Evolutionary conservation across 2,113 vertebrate genomes (phyloP).

Genomic region (Macrotus californicus): DNA sequence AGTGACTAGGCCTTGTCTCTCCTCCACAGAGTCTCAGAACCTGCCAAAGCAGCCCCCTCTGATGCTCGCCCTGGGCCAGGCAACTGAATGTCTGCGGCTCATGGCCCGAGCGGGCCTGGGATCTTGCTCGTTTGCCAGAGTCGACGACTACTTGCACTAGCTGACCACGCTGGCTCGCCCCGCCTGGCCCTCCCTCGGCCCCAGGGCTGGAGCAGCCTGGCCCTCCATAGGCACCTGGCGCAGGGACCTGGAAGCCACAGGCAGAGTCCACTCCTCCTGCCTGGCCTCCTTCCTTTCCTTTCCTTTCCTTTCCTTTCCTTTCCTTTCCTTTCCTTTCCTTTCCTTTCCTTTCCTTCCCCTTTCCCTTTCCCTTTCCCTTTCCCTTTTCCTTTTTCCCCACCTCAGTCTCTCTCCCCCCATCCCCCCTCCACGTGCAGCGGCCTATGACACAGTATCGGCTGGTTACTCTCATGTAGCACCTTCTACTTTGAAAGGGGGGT

Average conservation of each 20-base stretch:
- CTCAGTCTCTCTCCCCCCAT: slow-evolving; percentile 3
- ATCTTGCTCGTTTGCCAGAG: slow-evolving; percentile 98
- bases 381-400: not conserved
- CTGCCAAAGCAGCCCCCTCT: slow-evolving; percentile 98
- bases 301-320: not conserved
- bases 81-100: slow-evolving; percentile 96
- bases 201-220: slow-evolving; percentile 54
- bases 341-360: not conserved
- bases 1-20: slow-evolving; percentile 50
- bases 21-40: slow-evolving; percentile 93
- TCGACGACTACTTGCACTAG: slow-evolving; percentile 99
- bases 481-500: slow-evolving; percentile 66
- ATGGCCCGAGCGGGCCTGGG: slow-evolving; percentile 96
- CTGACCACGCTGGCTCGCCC: slow-evolving; percentile 74
- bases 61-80: slow-evolving; percentile 97
- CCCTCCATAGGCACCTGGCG: slow-evolving; percentile 53
- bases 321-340: not conserved
- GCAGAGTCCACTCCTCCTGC: slow-evolving; percentile 51
- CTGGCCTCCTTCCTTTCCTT: not conserved
- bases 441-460: slow-evolving; percentile 73
- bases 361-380: not conserved
- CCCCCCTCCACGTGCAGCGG: slow-evolving; percentile 60
- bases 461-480: slow-evolving; percentile 77
- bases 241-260: slow-evolving; percentile 63
- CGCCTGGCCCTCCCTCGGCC: slow-evolving; percentile 54